These are phyloP conservation scores for Microcebus tavaratra DNA, from an alignment of 2,113 vertebrate genomes.

Conservation along the genomic window DNA sequence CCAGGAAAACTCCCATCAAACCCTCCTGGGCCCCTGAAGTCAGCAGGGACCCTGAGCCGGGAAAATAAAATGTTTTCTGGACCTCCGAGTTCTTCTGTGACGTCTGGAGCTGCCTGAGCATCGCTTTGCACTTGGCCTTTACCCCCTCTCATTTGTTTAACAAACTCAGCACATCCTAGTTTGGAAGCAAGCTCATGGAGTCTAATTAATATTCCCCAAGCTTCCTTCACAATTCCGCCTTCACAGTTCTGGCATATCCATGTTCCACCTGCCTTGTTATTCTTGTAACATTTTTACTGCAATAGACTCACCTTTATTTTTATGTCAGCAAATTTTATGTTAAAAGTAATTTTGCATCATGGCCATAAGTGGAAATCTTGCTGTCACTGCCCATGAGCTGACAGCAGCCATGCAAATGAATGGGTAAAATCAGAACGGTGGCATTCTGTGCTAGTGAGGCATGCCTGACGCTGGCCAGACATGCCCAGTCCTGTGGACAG, in stretches of 20 bases:
- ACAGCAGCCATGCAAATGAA: no score
- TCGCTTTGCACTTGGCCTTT: background rate
- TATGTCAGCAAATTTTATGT: no score
- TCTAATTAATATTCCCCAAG: background rate
- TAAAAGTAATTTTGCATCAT: no score
- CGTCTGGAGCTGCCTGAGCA: fast-evolving
- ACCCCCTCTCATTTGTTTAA: background rate
- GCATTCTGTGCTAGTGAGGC: background rate
- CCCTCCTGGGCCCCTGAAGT: background rate
- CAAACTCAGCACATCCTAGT: background rate
- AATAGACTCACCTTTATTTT: no score
- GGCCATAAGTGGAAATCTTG: no score
- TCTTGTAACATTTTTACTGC: background rate
- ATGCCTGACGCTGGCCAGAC: background rate
- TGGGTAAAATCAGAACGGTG: background rate
- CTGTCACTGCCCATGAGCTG: no score
- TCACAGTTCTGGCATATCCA: background rate
- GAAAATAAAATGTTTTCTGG: background rate
- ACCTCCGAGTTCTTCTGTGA: background rate
- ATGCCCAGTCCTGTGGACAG: background rate
- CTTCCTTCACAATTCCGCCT: background rate
- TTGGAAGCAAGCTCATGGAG: background rate
- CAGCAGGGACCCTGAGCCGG: background rate
- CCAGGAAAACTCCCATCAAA: background rate
- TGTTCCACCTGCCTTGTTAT: background rate